Conservation (phyloP, 2,797 vertebrate species). For the Nyctibius grandis region DNA sequence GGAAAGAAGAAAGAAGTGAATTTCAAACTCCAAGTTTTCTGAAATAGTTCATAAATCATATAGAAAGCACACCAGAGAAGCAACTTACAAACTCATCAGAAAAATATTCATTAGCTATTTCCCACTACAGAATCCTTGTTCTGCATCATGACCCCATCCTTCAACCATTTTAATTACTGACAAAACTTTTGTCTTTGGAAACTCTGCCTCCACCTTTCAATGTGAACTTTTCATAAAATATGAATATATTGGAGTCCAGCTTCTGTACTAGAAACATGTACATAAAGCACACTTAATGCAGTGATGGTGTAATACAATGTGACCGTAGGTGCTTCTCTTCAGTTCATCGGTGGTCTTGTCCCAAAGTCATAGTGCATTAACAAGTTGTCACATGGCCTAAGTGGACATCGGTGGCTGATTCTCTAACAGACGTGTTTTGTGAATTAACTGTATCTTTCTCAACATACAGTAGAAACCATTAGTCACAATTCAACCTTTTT, state of each 20-base stretch:
- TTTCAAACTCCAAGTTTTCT: neutral
- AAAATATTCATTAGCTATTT: neutral
- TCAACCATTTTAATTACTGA: neutral
- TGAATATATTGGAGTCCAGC: neutral
- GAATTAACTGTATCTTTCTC: neutral
- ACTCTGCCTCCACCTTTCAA: neutral
- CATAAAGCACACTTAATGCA: fast-evolving
- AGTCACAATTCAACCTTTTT: neutral
- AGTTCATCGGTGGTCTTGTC: neutral
- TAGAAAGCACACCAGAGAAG: neutral
- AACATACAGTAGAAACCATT: neutral
- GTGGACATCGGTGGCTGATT: neutral
- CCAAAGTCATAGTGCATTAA: neutral
- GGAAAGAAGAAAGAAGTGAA: neutral
- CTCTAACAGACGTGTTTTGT: neutral
- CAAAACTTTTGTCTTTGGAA: neutral
- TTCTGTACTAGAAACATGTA: neutral
- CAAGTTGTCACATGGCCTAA: neutral
- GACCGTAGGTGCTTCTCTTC: neutral
- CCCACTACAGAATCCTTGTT: neutral
- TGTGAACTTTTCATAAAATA: neutral
- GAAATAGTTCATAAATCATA: neutral
- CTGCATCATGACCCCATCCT: neutral
- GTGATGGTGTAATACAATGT: too few species aligned
- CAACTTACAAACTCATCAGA: neutral